Percentiles rank a stretch among this genome's conserved stretches.
These are phyloP conservation scores for Clistopyga incitator DNA, from an alignment of 2,888 invertebrate species.

Conservation along the genomic window DNA sequence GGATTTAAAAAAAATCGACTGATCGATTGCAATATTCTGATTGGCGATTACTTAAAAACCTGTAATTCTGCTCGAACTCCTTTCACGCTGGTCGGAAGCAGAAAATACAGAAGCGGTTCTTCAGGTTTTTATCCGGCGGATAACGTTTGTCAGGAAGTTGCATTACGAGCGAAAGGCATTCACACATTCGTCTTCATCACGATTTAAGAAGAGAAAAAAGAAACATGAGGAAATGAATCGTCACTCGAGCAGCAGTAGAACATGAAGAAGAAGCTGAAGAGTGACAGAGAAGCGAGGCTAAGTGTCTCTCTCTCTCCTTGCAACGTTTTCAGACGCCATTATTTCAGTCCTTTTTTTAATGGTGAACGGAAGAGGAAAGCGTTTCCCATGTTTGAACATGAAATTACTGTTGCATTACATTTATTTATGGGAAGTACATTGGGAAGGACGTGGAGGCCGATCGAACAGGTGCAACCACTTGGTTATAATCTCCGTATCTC, in stretches of 20 bases:
- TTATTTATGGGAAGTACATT: slow-evolving; percentile 27
- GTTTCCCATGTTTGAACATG: slow-evolving; percentile 24
- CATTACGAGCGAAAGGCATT: too few relatives aligned
- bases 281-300: too few relatives aligned
- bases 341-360: background rate
- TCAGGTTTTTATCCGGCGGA: slow-evolving; percentile 14
- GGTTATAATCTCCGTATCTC: slow-evolving; percentile 45
- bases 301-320: too few relatives aligned
- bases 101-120: slow-evolving; percentile 34
- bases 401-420: slow-evolving; percentile 17
- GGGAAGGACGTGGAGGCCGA: slow-evolving; percentile 12
- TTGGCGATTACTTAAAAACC: slow-evolving; percentile 6
- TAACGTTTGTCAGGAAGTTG: slow-evolving; percentile 8
- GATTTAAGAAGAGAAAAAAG: too few relatives aligned
- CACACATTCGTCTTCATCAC: too few relatives aligned
- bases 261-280: too few relatives aligned
- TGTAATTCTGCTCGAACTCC: slow-evolving; percentile 8
- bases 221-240: too few relatives aligned
- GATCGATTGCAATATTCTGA: background rate
- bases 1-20: background rate
- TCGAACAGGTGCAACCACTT: slow-evolving; percentile 50
- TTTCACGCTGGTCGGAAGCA: slow-evolving; percentile 32
- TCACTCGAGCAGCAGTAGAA: too few relatives aligned
- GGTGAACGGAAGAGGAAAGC: slow-evolving; percentile 46
- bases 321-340: background rate